A percentile compares a stretch with the other conserved stretches of the same genome.
Evolutionary conservation across 1,140 invertebrate species (phyloP).

Genomic region (Nilaparvata lugens): DNA sequence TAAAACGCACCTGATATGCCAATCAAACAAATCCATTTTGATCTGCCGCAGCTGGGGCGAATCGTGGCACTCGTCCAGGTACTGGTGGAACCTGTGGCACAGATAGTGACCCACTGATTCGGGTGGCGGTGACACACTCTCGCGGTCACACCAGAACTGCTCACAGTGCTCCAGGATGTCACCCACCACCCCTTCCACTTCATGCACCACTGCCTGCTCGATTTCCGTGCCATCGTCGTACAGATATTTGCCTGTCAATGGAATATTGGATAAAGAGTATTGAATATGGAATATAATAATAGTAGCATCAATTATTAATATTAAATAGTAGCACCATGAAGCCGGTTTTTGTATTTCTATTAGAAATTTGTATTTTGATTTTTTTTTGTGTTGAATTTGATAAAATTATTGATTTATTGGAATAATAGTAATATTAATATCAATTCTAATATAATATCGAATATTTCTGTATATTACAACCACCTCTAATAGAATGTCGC

Average conservation of each 20-base stretch:
- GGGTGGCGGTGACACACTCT: slow-evolving; percentile 36
- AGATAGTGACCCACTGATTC: slow-evolving; percentile 39
- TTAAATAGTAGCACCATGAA: too few species aligned
- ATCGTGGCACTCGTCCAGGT: slow-evolving; percentile 34
- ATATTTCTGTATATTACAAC: too few species aligned
- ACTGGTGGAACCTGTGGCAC: slow-evolving; percentile 37
- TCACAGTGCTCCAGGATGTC: slow-evolving; percentile 43
- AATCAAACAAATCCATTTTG: slow-evolving; percentile 47
- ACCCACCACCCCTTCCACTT: slow-evolving; percentile 41
- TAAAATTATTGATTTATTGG: too few species aligned
- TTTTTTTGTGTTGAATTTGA: too few species aligned
- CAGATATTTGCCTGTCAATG: slow-evolving; percentile 40
- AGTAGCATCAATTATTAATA: too few species aligned
- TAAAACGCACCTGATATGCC: slow-evolving; percentile 43
- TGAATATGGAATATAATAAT: too few species aligned
- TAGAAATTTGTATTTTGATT: too few species aligned
- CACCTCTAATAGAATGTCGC: too few species aligned
- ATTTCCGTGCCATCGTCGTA: slow-evolving; percentile 40
- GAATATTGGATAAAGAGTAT: too few species aligned
- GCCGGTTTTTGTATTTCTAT: too few species aligned
- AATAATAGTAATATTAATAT: too few species aligned
- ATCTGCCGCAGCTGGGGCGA: slow-evolving; percentile 27
- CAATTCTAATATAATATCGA: too few species aligned
- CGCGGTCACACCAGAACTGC: slow-evolving; percentile 33
- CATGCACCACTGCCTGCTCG: slow-evolving; percentile 36